Conservation (phyloP, 2,888 invertebrate species). For the Drosophila tripunctata region DNA sequence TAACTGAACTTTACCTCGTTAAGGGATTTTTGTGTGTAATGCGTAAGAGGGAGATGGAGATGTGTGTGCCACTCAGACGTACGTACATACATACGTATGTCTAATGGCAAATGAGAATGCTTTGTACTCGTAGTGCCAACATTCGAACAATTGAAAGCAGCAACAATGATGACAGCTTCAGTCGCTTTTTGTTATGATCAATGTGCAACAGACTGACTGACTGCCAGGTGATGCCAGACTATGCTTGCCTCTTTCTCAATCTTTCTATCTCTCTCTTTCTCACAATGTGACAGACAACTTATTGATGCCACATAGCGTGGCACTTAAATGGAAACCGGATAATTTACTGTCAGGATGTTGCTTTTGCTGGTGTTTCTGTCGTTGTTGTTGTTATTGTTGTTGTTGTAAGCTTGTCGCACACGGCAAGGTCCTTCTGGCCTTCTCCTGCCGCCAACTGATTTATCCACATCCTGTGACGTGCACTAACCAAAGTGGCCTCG, state of each 20-base stretch:
- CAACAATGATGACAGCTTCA: constrained; percentile 15
- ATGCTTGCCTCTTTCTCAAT: not conserved
- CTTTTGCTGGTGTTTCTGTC: constrained; percentile 2
- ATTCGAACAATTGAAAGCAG: constrained; percentile 4
- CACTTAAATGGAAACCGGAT: constrained; percentile 56
- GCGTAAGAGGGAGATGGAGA: too few species aligned
- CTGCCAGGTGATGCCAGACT: constrained; percentile 2
- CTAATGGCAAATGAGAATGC: too few species aligned
- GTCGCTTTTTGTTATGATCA: constrained; percentile 38
- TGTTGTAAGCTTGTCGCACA: constrained; percentile 16
- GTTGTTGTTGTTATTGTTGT: constrained; percentile 2
- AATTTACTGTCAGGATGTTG: constrained; percentile 52
- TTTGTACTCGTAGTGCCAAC: too few species aligned
- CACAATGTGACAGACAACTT: not conserved
- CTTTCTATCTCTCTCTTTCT: not conserved
- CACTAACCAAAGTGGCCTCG: constrained; percentile 21
- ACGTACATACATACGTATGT: too few species aligned
- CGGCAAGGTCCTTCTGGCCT: constrained; percentile 9
- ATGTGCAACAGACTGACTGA: constrained; percentile 2
- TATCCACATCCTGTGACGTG: constrained; percentile 30
- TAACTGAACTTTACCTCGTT: too few species aligned
- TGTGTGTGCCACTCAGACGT: too few species aligned
- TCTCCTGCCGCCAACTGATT: constrained; percentile 15
- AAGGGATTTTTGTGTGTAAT: too few species aligned
- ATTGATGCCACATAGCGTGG: constrained; percentile 24